Percentiles rank a stretch among this genome's conserved stretches.
Conservation (phyloP, 2,113 vertebrate genomes). For the Catagonus wagneri region DNA sequence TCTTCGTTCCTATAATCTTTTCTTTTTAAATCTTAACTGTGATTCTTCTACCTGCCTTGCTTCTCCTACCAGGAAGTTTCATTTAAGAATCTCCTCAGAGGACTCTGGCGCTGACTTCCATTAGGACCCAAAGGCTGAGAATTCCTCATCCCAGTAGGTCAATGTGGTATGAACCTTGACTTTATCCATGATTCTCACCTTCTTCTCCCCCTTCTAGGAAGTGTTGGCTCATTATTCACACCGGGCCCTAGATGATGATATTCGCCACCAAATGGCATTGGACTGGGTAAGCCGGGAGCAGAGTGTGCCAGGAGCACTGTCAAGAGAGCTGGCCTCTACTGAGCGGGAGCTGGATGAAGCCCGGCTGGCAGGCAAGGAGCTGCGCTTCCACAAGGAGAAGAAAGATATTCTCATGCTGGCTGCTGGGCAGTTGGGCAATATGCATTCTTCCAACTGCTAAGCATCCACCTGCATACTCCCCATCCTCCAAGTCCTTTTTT, state of each 20-base stretch:
- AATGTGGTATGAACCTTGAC: neutral
- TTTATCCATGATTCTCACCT: neutral
- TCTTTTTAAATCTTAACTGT: constrained; percentile 29
- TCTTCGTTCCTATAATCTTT: neutral
- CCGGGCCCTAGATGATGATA: constrained; percentile 97
- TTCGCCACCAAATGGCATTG: constrained; percentile 96
- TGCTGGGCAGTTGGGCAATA: constrained; percentile 93
- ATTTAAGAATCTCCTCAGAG: neutral
- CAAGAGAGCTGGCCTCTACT: constrained; percentile 92
- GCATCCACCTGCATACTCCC: neutral
- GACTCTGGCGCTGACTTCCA: neutral
- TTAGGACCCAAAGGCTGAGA: neutral
- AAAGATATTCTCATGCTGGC: constrained; percentile 98
- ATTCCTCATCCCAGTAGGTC: neutral
- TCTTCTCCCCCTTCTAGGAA: constrained; percentile 86
- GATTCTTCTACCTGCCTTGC: neutral
- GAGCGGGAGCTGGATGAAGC: constrained; percentile 97
- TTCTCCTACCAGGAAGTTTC: neutral
- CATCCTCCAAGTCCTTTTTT: constrained; percentile 33
- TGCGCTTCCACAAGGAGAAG: constrained; percentile 98
- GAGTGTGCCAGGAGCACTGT: constrained; percentile 90
- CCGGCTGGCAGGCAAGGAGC: constrained; percentile 95
- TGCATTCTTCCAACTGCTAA: constrained; percentile 90
- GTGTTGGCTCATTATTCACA: constrained; percentile 99
- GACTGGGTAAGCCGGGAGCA: constrained; percentile 99